Base-by-base conservation (phyloP, 2,113 vertebrate genomes). In the Rynchops niger region DNA sequence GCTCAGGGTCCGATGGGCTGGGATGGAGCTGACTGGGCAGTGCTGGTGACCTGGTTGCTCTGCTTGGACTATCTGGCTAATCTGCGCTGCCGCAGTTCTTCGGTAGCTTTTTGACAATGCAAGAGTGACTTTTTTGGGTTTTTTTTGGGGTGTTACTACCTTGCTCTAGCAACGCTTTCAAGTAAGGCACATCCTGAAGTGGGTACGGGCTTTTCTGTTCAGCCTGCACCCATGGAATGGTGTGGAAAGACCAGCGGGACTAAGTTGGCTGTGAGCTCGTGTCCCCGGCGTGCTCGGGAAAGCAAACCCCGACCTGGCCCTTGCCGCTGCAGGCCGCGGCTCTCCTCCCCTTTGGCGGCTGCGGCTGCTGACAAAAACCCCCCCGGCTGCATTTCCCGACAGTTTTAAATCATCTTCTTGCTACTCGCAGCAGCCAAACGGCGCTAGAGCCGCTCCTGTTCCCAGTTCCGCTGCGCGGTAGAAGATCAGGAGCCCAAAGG, bases 281-380 rank as follows among this genome's bases (percentile, higher is more conserved):
- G 43, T 42, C n/a, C 61, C 19, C 18, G 5, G 52, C 1, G 2
- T 18, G 36, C 3, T 17, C 15, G 30, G 50, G 18, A 62, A 61
- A 42, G 55, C 23, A 22, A 50, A 15, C n/a, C 5, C 3, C 29
- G 5, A 6, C n/a, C 50, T 79, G n/a, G 58, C 55, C 62, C 9
- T 0, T 25, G 38, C 29, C 5, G 2, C 50, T 23, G 14, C 12
- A 26, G 80, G 32, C 43, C 1, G 1, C 21, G 34, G 15, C 38
- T 83, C 45, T 17, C 25, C 27, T 32, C 0, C 1, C 22, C 27
- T 32, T 21, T 38, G 25, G 52, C 40, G 40, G 12, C 59, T 59
- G 22, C 53, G 29, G 56, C 29, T 73, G 23, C 50, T 65, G n/a
- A 9, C 6, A 18, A 62, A 59, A 36, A 4, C 8, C 11, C 8